These are phyloP conservation scores for Xiphorhynchus elegans DNA, from an alignment of 2,113 vertebrate genomes.

Conservation along the genomic window DNA sequence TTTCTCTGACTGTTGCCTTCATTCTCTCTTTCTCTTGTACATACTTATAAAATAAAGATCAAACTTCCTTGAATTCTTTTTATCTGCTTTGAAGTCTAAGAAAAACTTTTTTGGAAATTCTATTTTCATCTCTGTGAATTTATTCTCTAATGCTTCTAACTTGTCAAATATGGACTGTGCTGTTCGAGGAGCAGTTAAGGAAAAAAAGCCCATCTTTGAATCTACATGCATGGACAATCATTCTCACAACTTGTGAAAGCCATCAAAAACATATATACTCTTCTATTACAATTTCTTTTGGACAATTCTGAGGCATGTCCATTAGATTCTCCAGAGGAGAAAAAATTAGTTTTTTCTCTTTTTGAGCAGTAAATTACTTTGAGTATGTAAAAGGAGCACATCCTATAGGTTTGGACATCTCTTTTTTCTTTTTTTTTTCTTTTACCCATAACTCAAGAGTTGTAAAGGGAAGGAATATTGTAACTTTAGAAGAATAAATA, in stretches of 20 bases:
- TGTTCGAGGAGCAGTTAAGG: slow-evolving; percentile 40
- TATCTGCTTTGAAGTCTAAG: slow-evolving; percentile 64
- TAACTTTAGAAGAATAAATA: not conserved
- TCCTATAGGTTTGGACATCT: not conserved
- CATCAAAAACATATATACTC: not conserved
- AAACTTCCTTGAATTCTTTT: slow-evolving; percentile 58
- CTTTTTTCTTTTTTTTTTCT: not conserved
- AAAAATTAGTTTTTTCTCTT: not conserved
- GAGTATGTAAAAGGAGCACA: not conserved
- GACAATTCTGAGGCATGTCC: not conserved
- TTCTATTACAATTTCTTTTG: not conserved
- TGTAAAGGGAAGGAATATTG: not conserved
- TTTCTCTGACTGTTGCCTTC: slow-evolving; percentile 60
- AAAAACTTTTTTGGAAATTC: slow-evolving; percentile 59
- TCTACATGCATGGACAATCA: not conserved
- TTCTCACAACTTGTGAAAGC: not conserved
- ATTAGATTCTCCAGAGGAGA: not conserved
- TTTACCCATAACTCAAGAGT: not conserved
- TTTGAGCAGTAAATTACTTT: not conserved
- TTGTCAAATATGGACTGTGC: slow-evolving; percentile 40
- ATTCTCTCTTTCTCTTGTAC: slow-evolving; percentile 32
- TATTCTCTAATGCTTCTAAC: slow-evolving; percentile 58
- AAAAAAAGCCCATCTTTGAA: slow-evolving; percentile 12
- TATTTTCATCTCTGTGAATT: slow-evolving; percentile 61
- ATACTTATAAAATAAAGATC: slow-evolving; percentile 70